Conservation (phyloP, 2,888 invertebrate genomes). For the Lasioglossum pauxillum region DNA sequence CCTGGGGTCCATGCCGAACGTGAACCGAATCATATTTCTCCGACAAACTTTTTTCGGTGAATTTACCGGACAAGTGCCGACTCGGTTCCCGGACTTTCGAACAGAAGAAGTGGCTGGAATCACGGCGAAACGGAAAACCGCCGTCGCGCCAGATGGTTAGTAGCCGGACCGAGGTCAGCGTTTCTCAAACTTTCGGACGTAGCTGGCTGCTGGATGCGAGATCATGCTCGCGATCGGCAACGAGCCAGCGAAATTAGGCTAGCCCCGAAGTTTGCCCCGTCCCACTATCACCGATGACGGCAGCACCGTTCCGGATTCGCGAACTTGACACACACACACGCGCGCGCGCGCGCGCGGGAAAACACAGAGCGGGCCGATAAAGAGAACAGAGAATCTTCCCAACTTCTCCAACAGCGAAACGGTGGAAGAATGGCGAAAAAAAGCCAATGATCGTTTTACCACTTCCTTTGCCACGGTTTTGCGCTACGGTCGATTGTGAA, state of each 20-base stretch:
- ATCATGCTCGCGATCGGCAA: not conserved
- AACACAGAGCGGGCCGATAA: not conserved
- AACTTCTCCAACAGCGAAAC: not conserved
- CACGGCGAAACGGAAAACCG: conserved; percentile 68
- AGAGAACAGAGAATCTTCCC: not conserved
- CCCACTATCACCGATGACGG: not conserved
- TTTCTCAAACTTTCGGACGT: conserved; percentile 48
- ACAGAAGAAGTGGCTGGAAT: conserved; percentile 67
- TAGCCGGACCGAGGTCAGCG: conserved; percentile 40
- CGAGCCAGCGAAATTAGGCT: conserved; percentile 14
- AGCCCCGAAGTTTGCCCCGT: not conserved
- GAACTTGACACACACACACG: not conserved
- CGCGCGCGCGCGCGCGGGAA: too few relatives aligned
- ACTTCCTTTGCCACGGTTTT: not conserved
- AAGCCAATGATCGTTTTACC: conserved; percentile 4
- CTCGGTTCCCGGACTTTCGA: conserved; percentile 56
- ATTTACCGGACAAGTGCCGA: conserved; percentile 65
- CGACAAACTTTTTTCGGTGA: conserved; percentile 64
- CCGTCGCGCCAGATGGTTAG: conserved; percentile 70
- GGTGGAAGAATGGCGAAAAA: not conserved
- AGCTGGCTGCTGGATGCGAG: not conserved
- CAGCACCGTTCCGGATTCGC: not conserved
- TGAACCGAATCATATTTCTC: conserved; percentile 71
- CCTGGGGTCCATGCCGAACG: conserved; percentile 46
- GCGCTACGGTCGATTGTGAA: not conserved